These are phyloP conservation scores for Elanoides forficatus DNA, from an alignment of 2,113 vertebrate genomes.

Conservation along the genomic window DNA sequence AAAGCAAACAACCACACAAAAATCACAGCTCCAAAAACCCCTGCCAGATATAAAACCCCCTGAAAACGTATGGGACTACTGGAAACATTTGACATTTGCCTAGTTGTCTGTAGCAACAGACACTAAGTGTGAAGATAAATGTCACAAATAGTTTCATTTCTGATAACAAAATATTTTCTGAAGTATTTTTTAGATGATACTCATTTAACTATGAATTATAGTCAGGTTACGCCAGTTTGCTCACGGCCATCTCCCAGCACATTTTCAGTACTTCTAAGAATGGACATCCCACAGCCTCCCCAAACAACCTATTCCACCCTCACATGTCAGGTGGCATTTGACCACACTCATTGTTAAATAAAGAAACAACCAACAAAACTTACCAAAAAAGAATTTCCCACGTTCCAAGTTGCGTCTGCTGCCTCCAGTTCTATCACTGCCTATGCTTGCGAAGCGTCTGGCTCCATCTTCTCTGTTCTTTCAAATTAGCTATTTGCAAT, in stretches of 20 bases:
- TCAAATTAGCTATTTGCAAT: neutral
- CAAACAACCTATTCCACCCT: neutral
- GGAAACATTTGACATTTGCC: neutral
- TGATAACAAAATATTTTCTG: neutral
- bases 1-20: neutral
- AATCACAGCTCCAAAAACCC: neutral
- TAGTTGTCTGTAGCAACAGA: neutral
- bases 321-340: neutral
- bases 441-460: no score
- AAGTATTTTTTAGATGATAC: neutral
- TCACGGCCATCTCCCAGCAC: neutral
- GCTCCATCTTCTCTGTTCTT: neutral
- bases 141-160: neutral
- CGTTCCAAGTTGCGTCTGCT: neutral
- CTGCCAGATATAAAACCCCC: neutral
- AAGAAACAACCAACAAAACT: neutral
- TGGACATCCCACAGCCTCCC: neutral
- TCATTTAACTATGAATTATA: neutral
- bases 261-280: neutral
- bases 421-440: neutral
- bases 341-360: neutral
- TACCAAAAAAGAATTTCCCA: accelerated
- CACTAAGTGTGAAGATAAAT: neutral
- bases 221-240: neutral
- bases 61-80: neutral